Conservation (phyloP, 2,113 vertebrate species). For the Balaenoptera acutorostrata region DNA sequence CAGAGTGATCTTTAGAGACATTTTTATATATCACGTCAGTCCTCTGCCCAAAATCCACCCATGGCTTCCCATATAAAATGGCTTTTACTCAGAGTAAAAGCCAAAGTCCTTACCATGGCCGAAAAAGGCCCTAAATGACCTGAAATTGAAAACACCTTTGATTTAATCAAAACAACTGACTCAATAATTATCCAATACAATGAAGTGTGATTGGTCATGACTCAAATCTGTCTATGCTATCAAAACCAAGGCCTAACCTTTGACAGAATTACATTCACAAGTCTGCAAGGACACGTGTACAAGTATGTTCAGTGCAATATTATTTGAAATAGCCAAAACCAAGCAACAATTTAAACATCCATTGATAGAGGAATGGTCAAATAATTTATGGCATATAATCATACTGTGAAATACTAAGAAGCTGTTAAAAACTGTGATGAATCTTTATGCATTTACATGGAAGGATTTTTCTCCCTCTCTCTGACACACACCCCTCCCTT, state of each 20-base stretch:
- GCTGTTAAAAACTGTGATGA: not conserved
- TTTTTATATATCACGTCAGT: not conserved
- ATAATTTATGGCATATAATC: not conserved
- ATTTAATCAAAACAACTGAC: not conserved
- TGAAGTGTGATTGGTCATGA: not conserved
- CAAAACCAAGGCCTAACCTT: not conserved
- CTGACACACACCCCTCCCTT: not conserved
- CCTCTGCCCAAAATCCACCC: not conserved
- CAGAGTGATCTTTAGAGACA: constrained; percentile 5
- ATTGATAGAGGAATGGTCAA: not conserved
- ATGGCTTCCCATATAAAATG: not conserved
- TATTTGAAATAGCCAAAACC: constrained; percentile 20
- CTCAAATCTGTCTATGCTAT: not conserved
- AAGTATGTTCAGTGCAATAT: not conserved
- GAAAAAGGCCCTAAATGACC: not conserved
- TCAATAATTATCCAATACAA: not conserved
- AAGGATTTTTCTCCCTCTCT: not conserved
- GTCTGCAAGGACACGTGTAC: not conserved
- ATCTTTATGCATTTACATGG: not conserved
- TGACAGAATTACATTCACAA: not conserved
- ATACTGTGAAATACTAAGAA: not conserved
- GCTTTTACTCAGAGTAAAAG: not conserved
- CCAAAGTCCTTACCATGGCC: not conserved
- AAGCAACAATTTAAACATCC: not conserved
- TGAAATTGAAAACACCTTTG: not conserved